Evolutionary conservation across 2,113 vertebrate genomes (phyloP).

Genomic region (Crotalus tigris): DNA sequence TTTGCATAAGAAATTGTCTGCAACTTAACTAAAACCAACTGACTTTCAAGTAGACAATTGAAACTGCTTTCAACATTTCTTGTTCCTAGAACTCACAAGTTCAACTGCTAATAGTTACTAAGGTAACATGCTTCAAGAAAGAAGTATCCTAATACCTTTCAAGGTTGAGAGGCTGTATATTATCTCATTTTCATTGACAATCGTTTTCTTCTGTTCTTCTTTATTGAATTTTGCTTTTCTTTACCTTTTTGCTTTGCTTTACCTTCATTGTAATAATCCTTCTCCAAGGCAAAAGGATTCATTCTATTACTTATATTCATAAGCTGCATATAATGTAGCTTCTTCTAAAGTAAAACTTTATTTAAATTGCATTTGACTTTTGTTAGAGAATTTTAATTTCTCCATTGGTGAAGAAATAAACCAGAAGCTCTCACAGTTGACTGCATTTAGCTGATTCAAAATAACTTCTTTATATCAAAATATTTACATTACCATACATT

Average conservation of each 20-base stretch:
- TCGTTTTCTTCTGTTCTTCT: constrained; percentile 32
- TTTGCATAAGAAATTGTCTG: constrained; percentile 13
- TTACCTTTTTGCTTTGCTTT: not conserved
- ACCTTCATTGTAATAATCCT: too few species aligned
- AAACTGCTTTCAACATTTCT: constrained; percentile 64
- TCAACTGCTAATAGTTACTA: constrained; percentile 69
- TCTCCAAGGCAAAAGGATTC: not conserved
- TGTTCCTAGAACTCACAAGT: constrained; percentile 64
- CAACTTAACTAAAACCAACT: constrained; percentile 32
- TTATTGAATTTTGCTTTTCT: constrained; percentile 10
- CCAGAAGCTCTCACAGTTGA: too few species aligned
- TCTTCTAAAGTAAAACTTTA: not conserved
- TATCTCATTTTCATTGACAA: constrained; percentile 63
- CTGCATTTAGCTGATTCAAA: too few species aligned
- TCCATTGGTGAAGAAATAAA: too few species aligned
- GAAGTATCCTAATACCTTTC: constrained; percentile 66
- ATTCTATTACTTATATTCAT: not conserved
- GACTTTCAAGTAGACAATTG: constrained; percentile 48
- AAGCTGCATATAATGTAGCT: not conserved
- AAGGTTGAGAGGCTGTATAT: constrained; percentile 68
- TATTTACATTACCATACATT: too few species aligned
- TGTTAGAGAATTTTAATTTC: not conserved
- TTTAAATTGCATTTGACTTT: not conserved
- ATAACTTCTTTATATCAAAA: too few species aligned
- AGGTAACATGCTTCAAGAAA: constrained; percentile 67